Base-by-base conservation (phyloP, 2,113 vertebrate genomes). In the Tachycineta bicolor region DNA sequence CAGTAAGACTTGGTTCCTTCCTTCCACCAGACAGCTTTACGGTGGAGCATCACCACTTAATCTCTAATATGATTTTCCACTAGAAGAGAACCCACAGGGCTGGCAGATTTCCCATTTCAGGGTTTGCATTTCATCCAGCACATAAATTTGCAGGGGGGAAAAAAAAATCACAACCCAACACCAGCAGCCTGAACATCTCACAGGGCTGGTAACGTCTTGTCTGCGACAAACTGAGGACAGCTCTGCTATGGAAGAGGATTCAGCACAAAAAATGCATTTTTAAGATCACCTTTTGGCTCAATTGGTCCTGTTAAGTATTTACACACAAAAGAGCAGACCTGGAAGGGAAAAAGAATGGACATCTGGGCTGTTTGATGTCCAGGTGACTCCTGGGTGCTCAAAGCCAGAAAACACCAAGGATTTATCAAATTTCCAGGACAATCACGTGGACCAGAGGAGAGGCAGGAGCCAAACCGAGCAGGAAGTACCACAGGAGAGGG, bases 61-160 rank as follows among this genome's bases (percentile, higher is more conserved):
- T 77, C 87, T 37, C 73, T 93, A 90, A 88, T 75, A 16, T 11
- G 46, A 94, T 95, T 93, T 91, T 73, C 85, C 64, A 83, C 91
- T 79, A 75, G 43, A 69, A 79, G 44, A 87, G 18, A 87, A 80
- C n/a, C 37, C 53, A 28, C 6, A 12, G 79, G 62, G 39, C 39
- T 88, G 87, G 94, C 92, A 90, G 50, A 64, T 86, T 80, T 91
- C 91, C 95, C 89, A 41, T 21, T 89, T 33, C 90, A 89, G 75
- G 63, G 64, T 25, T 94, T 89, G 87, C 41, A 90, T 93, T 77
- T 90, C 85, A 67, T 69, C 85, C 55, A 70, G 39, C 15, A 31
- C 52, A 56, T 49, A 65, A 43, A 93, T 90, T 78, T 81, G 20
- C 60, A 86, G 53, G n/a, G 34, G 43, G 3, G 0, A 2, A 11